These are phyloP conservation scores for Andrena trimmerana DNA, from an alignment of 2,888 invertebrate species.

Conservation along the genomic window DNA sequence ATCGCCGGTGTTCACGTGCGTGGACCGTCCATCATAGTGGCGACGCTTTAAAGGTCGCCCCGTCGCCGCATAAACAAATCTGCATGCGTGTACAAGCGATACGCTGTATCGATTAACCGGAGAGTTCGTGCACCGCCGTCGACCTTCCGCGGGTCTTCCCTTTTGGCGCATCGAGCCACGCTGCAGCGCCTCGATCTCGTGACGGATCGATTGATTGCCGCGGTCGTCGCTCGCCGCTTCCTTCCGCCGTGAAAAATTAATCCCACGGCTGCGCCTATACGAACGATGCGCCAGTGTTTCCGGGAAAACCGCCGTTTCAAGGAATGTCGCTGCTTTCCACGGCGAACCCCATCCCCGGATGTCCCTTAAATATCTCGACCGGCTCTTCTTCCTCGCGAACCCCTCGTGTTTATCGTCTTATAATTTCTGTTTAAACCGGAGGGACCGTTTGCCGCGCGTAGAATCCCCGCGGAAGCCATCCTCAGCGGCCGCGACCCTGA, in stretches of 20 bases:
- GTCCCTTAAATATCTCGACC: no score
- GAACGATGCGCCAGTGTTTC: not conserved
- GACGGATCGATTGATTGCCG: conserved; percentile 6
- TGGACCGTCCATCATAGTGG: conserved; percentile 34
- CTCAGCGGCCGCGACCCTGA: conserved; percentile 19
- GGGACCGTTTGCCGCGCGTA: not conserved
- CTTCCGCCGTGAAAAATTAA: conserved; percentile 12
- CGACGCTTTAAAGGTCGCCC: conserved; percentile 52
- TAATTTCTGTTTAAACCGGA: not conserved
- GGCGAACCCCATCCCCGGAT: no score
- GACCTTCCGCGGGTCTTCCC: conserved; percentile 28
- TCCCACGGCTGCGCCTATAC: conserved; percentile 1
- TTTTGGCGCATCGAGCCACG: conserved; percentile 34
- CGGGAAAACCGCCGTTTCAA: not conserved
- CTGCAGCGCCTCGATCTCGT: conserved; percentile 19
- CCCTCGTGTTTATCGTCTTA: not conserved
- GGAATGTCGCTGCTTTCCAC: not conserved
- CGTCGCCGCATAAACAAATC: conserved; percentile 51
- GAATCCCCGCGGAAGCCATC: not conserved
- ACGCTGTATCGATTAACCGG: conserved; percentile 20
- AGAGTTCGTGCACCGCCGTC: not conserved
- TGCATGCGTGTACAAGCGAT: not conserved
- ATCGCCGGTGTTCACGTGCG: conserved; percentile 61
- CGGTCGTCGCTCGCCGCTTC: not conserved
- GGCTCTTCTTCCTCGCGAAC: not conserved